Evolutionary conservation across 2,113 vertebrate species (phyloP).

Genomic region (Chlorodrepanis virens): DNA sequence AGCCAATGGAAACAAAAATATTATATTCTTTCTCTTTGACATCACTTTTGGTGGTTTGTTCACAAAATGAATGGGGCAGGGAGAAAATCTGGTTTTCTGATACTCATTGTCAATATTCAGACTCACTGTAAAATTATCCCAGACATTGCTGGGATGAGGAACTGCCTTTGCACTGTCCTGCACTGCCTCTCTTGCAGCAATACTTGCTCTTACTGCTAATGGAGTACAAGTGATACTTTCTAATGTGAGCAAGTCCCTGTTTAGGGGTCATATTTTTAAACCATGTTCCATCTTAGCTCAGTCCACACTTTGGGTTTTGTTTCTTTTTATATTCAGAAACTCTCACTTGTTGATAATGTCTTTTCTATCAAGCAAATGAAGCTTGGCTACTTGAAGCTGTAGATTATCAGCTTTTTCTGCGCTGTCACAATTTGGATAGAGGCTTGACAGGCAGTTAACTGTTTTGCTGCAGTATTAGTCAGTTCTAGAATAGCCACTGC

Average conservation of each 20-base stretch:
- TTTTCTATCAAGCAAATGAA: neutral
- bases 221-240: neutral
- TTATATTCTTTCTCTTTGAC: neutral
- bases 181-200: neutral
- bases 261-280: neutral
- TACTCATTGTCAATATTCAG: neutral
- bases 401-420: neutral
- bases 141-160: neutral
- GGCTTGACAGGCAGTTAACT: constrained; percentile 6
- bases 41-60: neutral
- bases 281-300: neutral
- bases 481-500: constrained; percentile 48
- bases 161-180: neutral
- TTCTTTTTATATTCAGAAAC: neutral
- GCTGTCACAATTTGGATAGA: neutral
- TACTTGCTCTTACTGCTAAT: neutral
- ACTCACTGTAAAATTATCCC: neutral
- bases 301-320: neutral
- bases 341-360: neutral
- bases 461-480: constrained; percentile 54
- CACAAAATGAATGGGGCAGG: neutral
- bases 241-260: neutral
- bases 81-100: neutral
- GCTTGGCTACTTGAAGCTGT: neutral
- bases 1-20: neutral